Conservation (phyloP, 23 tunicate genomes). For the Pegea sp. region DNA sequence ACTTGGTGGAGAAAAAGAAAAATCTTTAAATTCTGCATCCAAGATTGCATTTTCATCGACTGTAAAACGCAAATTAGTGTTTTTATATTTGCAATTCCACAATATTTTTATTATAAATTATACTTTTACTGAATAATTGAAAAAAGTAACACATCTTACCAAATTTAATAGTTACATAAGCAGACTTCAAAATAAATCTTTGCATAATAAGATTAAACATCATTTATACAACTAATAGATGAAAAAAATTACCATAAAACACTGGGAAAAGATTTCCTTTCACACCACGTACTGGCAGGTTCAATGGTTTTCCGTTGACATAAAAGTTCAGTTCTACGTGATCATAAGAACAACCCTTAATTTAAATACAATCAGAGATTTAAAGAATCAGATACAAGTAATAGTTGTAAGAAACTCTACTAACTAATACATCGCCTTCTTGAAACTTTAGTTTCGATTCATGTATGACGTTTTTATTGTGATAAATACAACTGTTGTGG, state of each 20-base stretch:
- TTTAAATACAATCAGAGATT: not conserved
- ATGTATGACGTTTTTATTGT: slow-evolving; percentile 40
- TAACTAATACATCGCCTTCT: slow-evolving; percentile 79
- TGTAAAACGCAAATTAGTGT: slow-evolving; percentile 1
- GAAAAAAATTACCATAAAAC: slow-evolving; percentile 31
- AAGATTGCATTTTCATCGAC: slow-evolving; percentile 92
- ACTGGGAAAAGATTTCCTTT: slow-evolving; percentile 70
- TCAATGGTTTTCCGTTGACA: slow-evolving; percentile 50
- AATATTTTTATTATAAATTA: not conserved
- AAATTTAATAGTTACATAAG: slow-evolving; percentile 5
- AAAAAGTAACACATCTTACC: slow-evolving; percentile 11
- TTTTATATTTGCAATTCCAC: not conserved
- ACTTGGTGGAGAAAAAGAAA: slow-evolving; percentile 41
- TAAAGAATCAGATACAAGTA: too few species aligned
- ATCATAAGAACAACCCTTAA: slow-evolving; percentile 75
- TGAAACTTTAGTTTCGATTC: slow-evolving; percentile 16
- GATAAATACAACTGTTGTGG: slow-evolving; percentile 52
- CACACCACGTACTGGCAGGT: slow-evolving; percentile 52
- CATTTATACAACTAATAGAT: not conserved
- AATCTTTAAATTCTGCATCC: slow-evolving; percentile 60
- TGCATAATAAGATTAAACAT: not conserved
- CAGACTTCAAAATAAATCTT: not conserved
- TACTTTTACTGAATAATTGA: not conserved
- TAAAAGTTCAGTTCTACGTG: slow-evolving; percentile 83
- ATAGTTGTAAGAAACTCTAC: too few species aligned